Base-by-base conservation (phyloP, 2,797 vertebrate species). In the Pantherophis alleghaniensis region DNA sequence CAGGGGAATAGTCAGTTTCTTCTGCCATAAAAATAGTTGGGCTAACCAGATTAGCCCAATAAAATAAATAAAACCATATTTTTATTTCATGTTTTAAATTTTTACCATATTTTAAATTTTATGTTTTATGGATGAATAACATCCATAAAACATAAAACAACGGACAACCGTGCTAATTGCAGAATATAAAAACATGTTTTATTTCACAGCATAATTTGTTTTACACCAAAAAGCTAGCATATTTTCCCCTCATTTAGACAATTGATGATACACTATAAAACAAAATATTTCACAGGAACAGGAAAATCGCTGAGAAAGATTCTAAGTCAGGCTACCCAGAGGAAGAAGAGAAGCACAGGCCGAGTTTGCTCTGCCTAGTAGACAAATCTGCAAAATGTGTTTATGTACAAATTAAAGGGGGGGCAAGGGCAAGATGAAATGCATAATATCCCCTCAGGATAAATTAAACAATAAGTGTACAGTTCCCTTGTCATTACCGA, bases 401-500 rank as follows among this genome's bases (percentile, higher is more conserved):
- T 63, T 92, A 90, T 89, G 63, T 32, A 59, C 37, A 59, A 59
- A 79, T 42, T 59, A 79, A 37, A 56, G 47, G 20, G 20, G n/a
- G 53, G 53, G 1, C 22, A 42, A 24, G 22, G 10, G 47, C 57
- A 87, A 5, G 92, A 90, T 14, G 91, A 93, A 90, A 16, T 37
- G 14, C 3, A 7, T 2, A 13, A 79, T 87, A 61, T 26, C 2
- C 10, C 79, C 89, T 79, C 51, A 22, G 37, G 86, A 89, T 37
- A 86, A 91, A 86, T 87, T 91, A 55, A 69, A 94, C 90, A 86
- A 69, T 94, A 94, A 95, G 7, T 94, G 87, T 20, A 92, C 37
- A 90, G 91, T 92, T 91, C 69, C 4, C 28, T 91, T 95, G 95
- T 94, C 94, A 92, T 94, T 94, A 94, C 90, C 93, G 93, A 96